Percentiles rank a stretch among this genome's conserved stretches.
Conservation (phyloP, 2,888 invertebrate species). For the Tinea semifulvella region DNA sequence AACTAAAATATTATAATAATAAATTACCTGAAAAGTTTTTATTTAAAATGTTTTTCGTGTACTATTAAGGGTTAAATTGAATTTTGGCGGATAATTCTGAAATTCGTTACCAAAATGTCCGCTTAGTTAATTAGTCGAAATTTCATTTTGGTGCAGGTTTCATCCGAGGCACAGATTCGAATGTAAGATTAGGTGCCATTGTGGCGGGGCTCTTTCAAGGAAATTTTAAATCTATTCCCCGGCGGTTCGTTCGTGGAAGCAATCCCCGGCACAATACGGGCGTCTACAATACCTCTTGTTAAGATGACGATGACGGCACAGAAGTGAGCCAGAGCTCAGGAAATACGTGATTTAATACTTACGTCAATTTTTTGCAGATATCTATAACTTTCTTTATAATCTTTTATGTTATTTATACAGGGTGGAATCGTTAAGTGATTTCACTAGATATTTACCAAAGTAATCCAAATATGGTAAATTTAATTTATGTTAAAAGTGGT, state of each 20-base stretch:
- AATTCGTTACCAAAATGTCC: too few species aligned
- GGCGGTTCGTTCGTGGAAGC: slow-evolving; percentile 51
- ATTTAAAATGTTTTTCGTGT: too few species aligned
- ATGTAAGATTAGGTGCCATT: slow-evolving; percentile 44
- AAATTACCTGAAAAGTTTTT: too few species aligned
- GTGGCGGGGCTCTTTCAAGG: slow-evolving; percentile 49
- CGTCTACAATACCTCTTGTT: slow-evolving; percentile 49
- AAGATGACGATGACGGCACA: slow-evolving; percentile 17
- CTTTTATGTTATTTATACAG: neutral
- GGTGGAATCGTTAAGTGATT: too few species aligned
- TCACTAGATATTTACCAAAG: too few species aligned
- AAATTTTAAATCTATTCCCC: slow-evolving; percentile 61
- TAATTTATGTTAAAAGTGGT: too few species aligned
- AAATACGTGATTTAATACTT: neutral
- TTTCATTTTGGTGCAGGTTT: slow-evolving; percentile 36
- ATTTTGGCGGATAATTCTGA: too few species aligned
- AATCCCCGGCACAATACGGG: slow-evolving; percentile 55
- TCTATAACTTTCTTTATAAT: neutral
- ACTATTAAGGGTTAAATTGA: too few species aligned
- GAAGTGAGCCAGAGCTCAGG: neutral
- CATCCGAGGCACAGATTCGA: slow-evolving; percentile 24
- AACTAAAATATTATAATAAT: too few species aligned
- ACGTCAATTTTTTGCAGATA: neutral
- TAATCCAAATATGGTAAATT: too few species aligned
- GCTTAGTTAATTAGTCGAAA: slow-evolving; percentile 30